Percentiles rank a stretch among this genome's conserved stretches.
Conservation (phyloP, 2,113 vertebrate species). For the Neolamprologus brichardi region DNA sequence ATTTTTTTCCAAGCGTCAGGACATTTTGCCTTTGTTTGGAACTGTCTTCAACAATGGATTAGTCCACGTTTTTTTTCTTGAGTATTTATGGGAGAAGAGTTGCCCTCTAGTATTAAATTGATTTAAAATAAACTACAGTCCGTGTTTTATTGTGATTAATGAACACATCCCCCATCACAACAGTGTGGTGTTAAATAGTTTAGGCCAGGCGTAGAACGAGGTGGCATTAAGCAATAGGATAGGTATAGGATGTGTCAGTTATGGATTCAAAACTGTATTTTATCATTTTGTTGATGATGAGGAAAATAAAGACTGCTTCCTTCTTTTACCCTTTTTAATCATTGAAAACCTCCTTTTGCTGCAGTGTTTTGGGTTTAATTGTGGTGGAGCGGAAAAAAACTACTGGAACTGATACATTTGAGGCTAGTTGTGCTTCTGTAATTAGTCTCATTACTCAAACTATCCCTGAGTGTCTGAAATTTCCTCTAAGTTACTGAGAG, state of each 20-base stretch:
- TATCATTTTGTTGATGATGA: background rate
- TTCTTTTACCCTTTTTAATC: background rate
- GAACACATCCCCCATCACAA: background rate
- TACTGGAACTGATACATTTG: background rate
- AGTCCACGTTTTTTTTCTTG: background rate
- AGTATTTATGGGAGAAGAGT: background rate
- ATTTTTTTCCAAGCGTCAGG: fast-evolving
- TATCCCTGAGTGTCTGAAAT: background rate
- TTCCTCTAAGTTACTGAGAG: background rate
- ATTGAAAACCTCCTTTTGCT: background rate
- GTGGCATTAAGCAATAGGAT: background rate
- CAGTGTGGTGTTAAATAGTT: background rate
- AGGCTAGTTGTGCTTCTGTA: background rate
- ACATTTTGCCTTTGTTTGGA: background rate
- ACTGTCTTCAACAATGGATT: fast-evolving
- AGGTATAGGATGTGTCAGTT: background rate
- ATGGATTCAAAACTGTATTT: background rate
- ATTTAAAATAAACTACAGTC: background rate
- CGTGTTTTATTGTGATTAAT: background rate
- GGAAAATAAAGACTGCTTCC: background rate
- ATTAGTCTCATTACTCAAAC: background rate
- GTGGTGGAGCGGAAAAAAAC: background rate
- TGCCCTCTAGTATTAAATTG: background rate
- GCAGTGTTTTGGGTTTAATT: background rate
- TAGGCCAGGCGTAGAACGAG: background rate